Base-by-base conservation (phyloP, 2,888 invertebrate species). In the Chymomyza caudatula region DNA sequence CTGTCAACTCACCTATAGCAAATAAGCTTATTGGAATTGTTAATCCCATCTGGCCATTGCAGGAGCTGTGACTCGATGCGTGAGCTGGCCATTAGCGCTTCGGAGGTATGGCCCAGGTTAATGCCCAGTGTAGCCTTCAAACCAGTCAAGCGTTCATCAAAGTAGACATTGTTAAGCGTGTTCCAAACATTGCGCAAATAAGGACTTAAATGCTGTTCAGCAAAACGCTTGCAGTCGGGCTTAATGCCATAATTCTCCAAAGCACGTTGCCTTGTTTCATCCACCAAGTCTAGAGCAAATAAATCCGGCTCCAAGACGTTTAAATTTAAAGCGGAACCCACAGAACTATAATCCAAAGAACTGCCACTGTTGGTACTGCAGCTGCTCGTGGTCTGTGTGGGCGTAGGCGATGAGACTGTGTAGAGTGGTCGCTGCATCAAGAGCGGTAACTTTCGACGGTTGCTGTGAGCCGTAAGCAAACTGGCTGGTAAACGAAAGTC, bases 131-230 rank as follows among this genome's bases (percentile, higher is more conserved):
- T 92, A 67, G 69, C 77, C 71, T 90, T 89, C 0, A 91, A 42
- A 0, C 90, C 91, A 93, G 42, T 94, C 93, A 70, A 94, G 90
- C 71, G 93, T 92, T 92, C 95, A 92, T 92, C 95, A 93, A 86
- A 74, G 63, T 85, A 79, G 37, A 90, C 84, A 63, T 88, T 89
- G 8, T 74, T 83, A 6, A 90, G 63, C 1, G 85, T 80, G 6
- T 94, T 93, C 98, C 98, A 98, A 15, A 97, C 92, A 67, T 94
- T 95, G 77, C 94, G 93, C 43, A 98, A 90, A 23, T 94, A 92
- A 43, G 94, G 93, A 84, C 95, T 95, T 54, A 95, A 94, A 0
- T 95, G 94, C 63, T 95, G 88, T 76, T 95, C 95, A 0, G 95
- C 96, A 90, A 97, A 97, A 87, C 94, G 94, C 90, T 94, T 93